Evolutionary conservation across 2,113 vertebrate species (phyloP).

Genomic region (Clupea harengus): DNA sequence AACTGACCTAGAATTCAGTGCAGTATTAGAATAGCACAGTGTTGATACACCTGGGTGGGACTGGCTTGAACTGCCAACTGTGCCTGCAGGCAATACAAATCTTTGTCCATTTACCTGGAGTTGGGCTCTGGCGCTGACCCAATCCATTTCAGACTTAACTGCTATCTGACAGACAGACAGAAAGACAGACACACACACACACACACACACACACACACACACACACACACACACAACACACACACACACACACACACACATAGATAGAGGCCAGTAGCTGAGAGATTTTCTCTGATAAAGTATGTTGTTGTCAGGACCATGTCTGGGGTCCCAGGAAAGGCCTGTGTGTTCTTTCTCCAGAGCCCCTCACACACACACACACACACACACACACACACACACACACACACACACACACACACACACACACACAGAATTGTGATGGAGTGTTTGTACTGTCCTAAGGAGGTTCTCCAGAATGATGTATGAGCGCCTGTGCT

Average conservation of each 20-base stretch:
- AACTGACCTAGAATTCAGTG: not conserved
- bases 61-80: not conserved
- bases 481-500: not conserved
- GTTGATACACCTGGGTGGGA: not conserved
- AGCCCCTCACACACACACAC: not conserved
- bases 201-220: too few relatives aligned
- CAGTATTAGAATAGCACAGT: not conserved
- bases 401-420: not conserved
- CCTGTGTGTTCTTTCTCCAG: not conserved
- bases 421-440: not conserved
- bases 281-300: not conserved
- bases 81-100: not conserved
- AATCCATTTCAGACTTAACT: too few relatives aligned
- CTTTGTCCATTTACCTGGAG: too few relatives aligned
- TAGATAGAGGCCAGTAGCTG: not conserved
- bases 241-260: not conserved
- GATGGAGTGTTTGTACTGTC: not conserved
- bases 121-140: too few relatives aligned
- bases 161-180: not conserved
- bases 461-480: not conserved
- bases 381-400: slow-evolving; percentile 7
- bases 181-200: too few relatives aligned
- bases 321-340: not conserved
- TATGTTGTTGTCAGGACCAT: not conserved
- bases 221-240: too few relatives aligned